phyloP scores from a whole-genome alignment of 2,888 invertebrate genomes.

The Caradrina kadenii region DNA sequence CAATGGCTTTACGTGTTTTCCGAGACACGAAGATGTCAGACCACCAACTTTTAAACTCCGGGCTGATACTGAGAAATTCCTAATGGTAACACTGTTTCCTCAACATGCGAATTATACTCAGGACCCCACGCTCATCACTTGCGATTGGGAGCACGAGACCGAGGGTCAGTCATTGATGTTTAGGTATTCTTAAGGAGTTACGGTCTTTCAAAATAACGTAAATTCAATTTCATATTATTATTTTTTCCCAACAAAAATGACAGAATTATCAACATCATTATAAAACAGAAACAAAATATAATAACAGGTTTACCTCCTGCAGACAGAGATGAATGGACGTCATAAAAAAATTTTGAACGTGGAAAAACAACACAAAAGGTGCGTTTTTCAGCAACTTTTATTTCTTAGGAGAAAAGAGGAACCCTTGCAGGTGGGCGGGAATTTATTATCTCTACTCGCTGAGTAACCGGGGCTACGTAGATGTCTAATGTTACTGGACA shows the following conservation, averaged over 20 bases:
- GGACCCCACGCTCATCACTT: too few relatives aligned
- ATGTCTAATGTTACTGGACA: slow-evolving; percentile 33
- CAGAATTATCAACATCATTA: slow-evolving; percentile 39
- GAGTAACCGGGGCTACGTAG: slow-evolving; percentile 57
- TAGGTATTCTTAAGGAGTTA: neutral
- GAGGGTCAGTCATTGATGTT: too few relatives aligned
- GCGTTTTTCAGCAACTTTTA: slow-evolving; percentile 71
- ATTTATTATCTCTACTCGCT: slow-evolving; percentile 70
- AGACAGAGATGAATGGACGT: slow-evolving; percentile 56
- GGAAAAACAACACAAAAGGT: slow-evolving; percentile 63
- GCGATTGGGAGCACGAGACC: too few relatives aligned
- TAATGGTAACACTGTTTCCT: too few relatives aligned
- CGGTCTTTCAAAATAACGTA: neutral
- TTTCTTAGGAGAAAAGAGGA: slow-evolving; percentile 72
- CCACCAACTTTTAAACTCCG: too few relatives aligned
- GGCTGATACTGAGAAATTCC: too few relatives aligned
- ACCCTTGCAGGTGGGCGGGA: slow-evolving; percentile 70
- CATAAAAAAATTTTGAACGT: slow-evolving; percentile 63
- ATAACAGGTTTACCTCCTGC: slow-evolving; percentile 52
- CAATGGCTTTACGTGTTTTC: too few relatives aligned
- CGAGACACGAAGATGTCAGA: too few relatives aligned
- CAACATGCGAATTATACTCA: too few relatives aligned
- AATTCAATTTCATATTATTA: neutral
- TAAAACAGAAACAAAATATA: slow-evolving; percentile 49
- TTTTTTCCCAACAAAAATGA: slow-evolving; percentile 23